Base-by-base conservation (phyloP, 2,113 vertebrate genomes). In the Gymnarchus niloticus region DNA sequence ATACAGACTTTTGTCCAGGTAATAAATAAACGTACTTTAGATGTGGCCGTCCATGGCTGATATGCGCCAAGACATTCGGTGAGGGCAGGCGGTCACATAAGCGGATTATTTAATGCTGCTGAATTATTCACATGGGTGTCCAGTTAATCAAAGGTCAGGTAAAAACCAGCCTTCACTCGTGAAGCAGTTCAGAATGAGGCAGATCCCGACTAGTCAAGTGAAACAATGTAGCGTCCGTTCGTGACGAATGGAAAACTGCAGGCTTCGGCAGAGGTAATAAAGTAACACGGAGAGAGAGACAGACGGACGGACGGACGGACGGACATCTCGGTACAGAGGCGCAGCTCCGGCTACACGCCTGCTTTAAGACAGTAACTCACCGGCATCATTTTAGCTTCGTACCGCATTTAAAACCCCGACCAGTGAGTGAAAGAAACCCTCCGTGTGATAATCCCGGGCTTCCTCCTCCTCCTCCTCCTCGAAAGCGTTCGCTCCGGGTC, bases 321-420 rank as follows among this genome's bases (percentile, higher is more conserved):
- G n/a, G n/a, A n/a, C n/a, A n/a, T n/a, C n/a, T n/a, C n/a, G n/a
- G n/a, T n/a, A n/a, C n/a, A n/a, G n/a, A n/a, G n/a, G n/a, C n/a
- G n/a, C n/a, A n/a, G n/a, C n/a, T n/a, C n/a, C n/a, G n/a, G n/a
- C n/a, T n/a, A n/a, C n/a, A n/a, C n/a, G n/a, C n/a, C n/a, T n/a
- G n/a, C n/a, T n/a, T 54, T 54, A 54, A 54, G 14, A n/a, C 41
- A 23, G 41, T 23, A 41, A 92, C 97, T 97, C 89, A 98, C 97
- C 96, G 97, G 97, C 97, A 98, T 97, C 97, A 98, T 98, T 87
- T 95, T 97, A 92, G 95, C 94, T 90, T 95, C 95, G 95, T 96
- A 96, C 91, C 96, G 95, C 97, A 97, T 97, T 93, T 93, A 94
- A 92, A 86, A 86, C 73, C 44, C 84, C 81, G 88, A 81, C 87